Conservation (phyloP, 2,797 vertebrate species). For the Dendrocincla fuliginosa region DNA sequence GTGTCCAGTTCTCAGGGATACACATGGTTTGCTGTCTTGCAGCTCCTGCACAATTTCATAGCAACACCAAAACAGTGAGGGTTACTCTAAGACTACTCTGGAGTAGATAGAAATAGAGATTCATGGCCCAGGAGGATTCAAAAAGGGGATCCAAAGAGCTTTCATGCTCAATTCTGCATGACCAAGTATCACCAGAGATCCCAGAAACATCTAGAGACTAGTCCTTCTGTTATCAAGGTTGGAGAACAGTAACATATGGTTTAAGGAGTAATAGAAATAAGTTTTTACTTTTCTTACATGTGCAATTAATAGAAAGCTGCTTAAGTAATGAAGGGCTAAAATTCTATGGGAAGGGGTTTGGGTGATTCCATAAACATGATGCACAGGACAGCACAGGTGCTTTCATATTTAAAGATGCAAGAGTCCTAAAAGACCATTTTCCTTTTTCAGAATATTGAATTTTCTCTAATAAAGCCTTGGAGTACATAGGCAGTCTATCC, state of each 20-base stretch:
- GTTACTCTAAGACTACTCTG: not conserved
- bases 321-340: not conserved
- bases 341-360: not conserved
- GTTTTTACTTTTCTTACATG: not conserved
- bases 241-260: not conserved
- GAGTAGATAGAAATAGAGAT: not conserved
- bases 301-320: not conserved
- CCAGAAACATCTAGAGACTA: not conserved
- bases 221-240: not conserved
- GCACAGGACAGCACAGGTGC: not conserved
- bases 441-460: not conserved
- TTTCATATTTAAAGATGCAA: not conserved
- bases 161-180: not conserved
- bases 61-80: not conserved
- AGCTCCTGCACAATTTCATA: not conserved
- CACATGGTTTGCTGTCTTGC: not conserved
- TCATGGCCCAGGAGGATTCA: not conserved
- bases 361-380: not conserved
- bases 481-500: not conserved
- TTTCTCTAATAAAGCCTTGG: not conserved
- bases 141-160: not conserved
- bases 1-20: not conserved
- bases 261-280: not conserved
- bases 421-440: not conserved
- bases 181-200: not conserved